Evolutionary conservation across 2,113 vertebrate genomes (phyloP), one percentile per base, ranked within the genome.

Genomic region (Calcarius ornatus): DNA sequence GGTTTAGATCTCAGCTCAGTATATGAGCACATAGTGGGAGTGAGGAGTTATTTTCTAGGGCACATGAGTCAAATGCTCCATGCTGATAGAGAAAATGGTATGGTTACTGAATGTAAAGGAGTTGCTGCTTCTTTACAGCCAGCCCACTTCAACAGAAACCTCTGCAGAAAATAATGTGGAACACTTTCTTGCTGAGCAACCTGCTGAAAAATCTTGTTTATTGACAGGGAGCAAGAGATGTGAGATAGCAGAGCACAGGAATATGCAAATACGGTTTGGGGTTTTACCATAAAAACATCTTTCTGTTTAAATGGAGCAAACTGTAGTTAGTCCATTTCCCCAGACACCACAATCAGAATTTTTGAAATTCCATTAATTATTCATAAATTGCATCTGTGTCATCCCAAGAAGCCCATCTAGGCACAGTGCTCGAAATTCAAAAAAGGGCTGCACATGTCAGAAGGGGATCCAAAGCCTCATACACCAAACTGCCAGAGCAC

Each of bases 21-120:
- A 59, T 68, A 79, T 40, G 35, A 89, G 78, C 84, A 91, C 86
- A 59, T 42, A 81, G 11, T 63, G 31, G 37, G 71, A 94, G 78
- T 71, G 64, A 95, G 71, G 78, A 96, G 95, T 87, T 95, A 94
- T 77, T 92, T 95, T 78, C 75, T 59, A 93, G 94, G 86, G 88
- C 93, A 94, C 69, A 83, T 17, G 72, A 84, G 76, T 94, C 90
- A 96, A 87, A 83, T 84, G 64, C 38, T 97, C 82, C 51, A 66
- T 64, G 66, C 56, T 80, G 82, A 95, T 89, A 77, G 72, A 96
- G 86, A 94, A 90, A 95, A 94, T 40, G n/a, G 86, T 48, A 76
- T 92, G 38, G 75, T 87, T 95, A 84, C 77, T 66, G 83, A 97
- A 94, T 71, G 50, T 64, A 88, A 96, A 96, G 65, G 71, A 85